Evolutionary conservation across 2,113 vertebrate species (phyloP), one percentile per base, ranked within the genome.

Genomic region (Planiliza haematocheilus): DNA sequence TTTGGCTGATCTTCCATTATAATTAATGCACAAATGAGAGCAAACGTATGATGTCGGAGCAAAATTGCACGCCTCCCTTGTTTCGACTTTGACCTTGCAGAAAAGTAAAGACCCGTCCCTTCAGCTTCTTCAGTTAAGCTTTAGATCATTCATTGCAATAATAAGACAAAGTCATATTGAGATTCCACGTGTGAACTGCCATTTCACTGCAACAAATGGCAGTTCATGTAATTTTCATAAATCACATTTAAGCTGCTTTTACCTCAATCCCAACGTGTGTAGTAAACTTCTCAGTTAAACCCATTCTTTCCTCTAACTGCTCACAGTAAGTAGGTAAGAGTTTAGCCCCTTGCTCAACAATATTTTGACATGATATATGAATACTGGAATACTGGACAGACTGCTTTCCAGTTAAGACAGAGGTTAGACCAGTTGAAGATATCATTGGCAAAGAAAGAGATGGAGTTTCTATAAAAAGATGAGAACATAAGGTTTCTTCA

Each of bases 21-120:
- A 77, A 88, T 90, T 74, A 83, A 79, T 50, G 67, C 10, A 34
- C 64, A 87, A 89, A 77, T 80, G 55, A 90, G 59, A 59, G 69
- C 13, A 76, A 79, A 81, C 38, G 42, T 56, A 55, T 63, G 67
- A 83, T 82, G 38, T 74, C 53, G 58, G 48, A 62, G 70, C 70
- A 77, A 50, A 68, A 87, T 87, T 55, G 89, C 56, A 59, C 80
- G 82, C 81, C 77, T 77, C 77, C n/a, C 21, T 41, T 50, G 37
- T 38, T 60, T 48, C 59, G 53, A 24, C 56, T 70, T 63, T 74
- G 30, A 79, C 30, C 13, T 49, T 18, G 5, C 5, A 30, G 3
- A 30, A 30, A 30, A 30, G 5, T 30, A 30, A 30, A 3, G 24
- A 30, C 24, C 24, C 24, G 3, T 30, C 24, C 24, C 24, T 30